phyloP scores from a whole-genome alignment of 1,140 invertebrate genomes.

The Panonychus citri region DNA sequence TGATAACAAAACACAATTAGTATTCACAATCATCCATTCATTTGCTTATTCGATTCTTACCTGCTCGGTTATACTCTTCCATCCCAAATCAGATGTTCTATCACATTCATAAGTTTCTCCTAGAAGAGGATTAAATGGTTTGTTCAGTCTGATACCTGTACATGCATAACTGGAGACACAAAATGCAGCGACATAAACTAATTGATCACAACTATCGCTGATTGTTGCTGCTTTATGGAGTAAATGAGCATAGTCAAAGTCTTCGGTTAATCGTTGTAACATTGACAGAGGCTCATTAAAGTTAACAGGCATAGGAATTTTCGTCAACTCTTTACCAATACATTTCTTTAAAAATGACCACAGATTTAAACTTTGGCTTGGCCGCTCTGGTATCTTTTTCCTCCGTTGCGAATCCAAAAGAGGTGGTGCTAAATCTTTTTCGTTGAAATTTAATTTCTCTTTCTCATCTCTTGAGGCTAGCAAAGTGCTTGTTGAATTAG shows the following conservation, averaged over 20 bases:
- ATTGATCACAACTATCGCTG: slow-evolving; percentile 46
- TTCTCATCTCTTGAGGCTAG: too few species aligned
- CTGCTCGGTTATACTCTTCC: slow-evolving; percentile 79
- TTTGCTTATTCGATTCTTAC: slow-evolving; percentile 24
- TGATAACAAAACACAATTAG: slow-evolving; percentile 7
- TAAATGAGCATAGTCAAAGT: slow-evolving; percentile 77
- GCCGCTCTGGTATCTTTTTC: too few species aligned
- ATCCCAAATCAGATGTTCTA: slow-evolving; percentile 81
- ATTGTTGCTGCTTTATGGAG: slow-evolving; percentile 47
- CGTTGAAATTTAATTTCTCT: background rate
- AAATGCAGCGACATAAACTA: slow-evolving; percentile 34
- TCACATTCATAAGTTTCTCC: slow-evolving; percentile 90
- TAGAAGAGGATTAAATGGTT: slow-evolving; percentile 87
- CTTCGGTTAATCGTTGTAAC: slow-evolving; percentile 76
- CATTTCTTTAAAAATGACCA: slow-evolving; percentile 85
- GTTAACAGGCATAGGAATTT: slow-evolving; percentile 89
- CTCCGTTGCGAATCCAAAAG: too few species aligned
- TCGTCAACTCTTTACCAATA: slow-evolving; percentile 83
- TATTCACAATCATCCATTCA: too few species aligned
- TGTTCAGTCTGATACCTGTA: slow-evolving; percentile 73
- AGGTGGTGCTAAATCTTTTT: too few species aligned
- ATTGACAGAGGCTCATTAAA: slow-evolving; percentile 84
- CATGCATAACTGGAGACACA: slow-evolving; percentile 46
- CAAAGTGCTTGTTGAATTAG: too few species aligned
- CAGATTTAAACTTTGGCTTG: slow-evolving; percentile 25